Evolutionary conservation across 2,113 vertebrate species (phyloP), one percentile per base, ranked within the genome.

Genomic region (Cyanoliseus patagonus): DNA sequence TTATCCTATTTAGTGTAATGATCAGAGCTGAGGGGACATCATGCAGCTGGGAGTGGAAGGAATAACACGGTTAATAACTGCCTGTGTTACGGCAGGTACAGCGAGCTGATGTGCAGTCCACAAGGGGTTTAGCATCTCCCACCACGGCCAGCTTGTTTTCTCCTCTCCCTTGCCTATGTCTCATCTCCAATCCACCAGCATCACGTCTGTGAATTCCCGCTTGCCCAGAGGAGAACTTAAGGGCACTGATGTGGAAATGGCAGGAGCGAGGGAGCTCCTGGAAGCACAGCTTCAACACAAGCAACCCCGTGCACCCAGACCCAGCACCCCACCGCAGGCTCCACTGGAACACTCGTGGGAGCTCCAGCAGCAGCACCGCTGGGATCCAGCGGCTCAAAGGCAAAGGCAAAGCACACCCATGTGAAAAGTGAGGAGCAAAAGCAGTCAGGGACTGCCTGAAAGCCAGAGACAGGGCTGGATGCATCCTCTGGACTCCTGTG

Each of bases 261-360:
- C 46, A 59, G 42, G 52, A 77, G 25, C 5, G 0, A 62, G 15
- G 28, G 11, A 66, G 80, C 4, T 88, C 27, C 67, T 47, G 67
- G 66, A 35, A 92, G 57, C 28, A 11, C 55, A 59, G 62, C 24
- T n/a, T 25, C 24, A 44, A 10, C 9, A 5, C 9, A 1, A 42
- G n/a, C 0, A 11, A 10, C 27, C 11, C 13, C 3, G 5, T 23
- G 61, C 1, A 1, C 35, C 49, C 13, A 0, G 41, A 39, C 4
- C 24, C 68, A 44, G 23, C 61, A 64, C 0, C 3, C 44, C 51
- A 33, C 16, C 31, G 0, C 2, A 37, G 20, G 70, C 66, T n/a
- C 33, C 33, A 57, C 1, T 2, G 42, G 42, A 55, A 35, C 7
- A 5, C 44, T 7, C 24, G 0, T 4, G 30, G 17, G 61, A 24